Evolutionary conservation across 2,113 vertebrate genomes (phyloP).

Genomic region (Kryptolebias marmoratus): DNA sequence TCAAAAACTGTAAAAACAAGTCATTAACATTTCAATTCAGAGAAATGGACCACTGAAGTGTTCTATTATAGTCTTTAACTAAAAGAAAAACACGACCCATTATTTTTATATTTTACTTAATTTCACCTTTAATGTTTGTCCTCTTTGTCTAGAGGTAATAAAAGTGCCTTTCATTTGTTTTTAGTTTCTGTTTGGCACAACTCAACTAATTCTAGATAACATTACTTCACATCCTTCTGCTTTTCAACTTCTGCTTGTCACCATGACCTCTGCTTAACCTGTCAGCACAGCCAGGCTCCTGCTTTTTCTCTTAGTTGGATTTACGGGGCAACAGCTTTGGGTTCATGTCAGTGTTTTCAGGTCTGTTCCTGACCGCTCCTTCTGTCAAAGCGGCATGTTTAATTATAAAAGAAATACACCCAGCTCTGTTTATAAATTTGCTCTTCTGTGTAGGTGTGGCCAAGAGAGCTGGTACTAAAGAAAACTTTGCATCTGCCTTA

Average conservation of each 20-base stretch:
- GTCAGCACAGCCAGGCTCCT: constrained; percentile 32
- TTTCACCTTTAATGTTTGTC: not conserved
- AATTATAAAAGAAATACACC: accelerated
- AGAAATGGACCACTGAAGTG: too few species aligned
- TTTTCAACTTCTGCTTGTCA: constrained; percentile 64
- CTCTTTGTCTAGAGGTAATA: not conserved
- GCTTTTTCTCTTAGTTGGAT: constrained; percentile 9
- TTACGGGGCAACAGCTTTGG: constrained; percentile 14
- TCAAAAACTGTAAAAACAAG: too few species aligned
- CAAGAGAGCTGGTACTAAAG: not conserved
- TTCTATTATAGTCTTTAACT: too few species aligned
- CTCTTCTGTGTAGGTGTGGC: not conserved
- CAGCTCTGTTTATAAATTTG: not conserved
- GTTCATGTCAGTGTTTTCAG: not conserved
- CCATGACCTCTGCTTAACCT: constrained; percentile 53
- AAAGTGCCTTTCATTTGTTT: constrained; percentile 17
- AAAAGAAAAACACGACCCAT: too few species aligned
- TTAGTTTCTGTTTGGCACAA: constrained; percentile 40
- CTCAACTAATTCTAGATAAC: constrained; percentile 67
- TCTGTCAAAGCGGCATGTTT: not conserved
- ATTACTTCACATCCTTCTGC: constrained; percentile 68
- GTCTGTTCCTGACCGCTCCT: not conserved
- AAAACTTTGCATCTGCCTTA: not conserved
- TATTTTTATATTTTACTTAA: too few species aligned
- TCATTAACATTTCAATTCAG: too few species aligned